Evolutionary conservation across 2,888 invertebrate species (phyloP).

Genomic region (Hyppa rectilinea): DNA sequence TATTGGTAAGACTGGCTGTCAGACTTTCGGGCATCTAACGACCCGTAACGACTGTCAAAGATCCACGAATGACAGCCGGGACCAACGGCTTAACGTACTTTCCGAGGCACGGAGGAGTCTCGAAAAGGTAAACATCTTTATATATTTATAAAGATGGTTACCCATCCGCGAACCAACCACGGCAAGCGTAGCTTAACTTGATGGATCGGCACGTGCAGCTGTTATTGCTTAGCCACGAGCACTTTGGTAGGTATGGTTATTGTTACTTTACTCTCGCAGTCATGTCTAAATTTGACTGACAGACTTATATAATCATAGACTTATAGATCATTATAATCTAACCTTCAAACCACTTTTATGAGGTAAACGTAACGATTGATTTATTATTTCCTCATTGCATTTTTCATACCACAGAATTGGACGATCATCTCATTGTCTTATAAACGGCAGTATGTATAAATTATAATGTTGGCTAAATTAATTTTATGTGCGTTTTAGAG

Average conservation of each 20-base stretch:
- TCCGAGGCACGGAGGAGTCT: no score
- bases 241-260: constrained; percentile 2
- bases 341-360: constrained; percentile 72
- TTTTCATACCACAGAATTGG: constrained; percentile 24
- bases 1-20: no score
- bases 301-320: constrained; percentile 10
- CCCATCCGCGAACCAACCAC: no score
- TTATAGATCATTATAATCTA: constrained; percentile 43
- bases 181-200: no score
- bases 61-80: no score
- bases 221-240: no score
- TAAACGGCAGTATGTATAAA: constrained; percentile 10
- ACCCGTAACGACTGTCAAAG: no score
- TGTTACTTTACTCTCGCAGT: background rate
- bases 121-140: no score
- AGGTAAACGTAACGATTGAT: constrained; percentile 72
- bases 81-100: no score
- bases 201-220: no score
- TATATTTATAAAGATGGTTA: no score
- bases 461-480: constrained; percentile 4
- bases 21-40: no score
- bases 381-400: constrained; percentile 64
- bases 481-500: background rate
- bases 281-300: constrained; percentile 2
- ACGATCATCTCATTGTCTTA: constrained; percentile 27